phyloP scores from a whole-genome alignment of 2,797 vertebrate species.

The Hylomyscus alleni region DNA sequence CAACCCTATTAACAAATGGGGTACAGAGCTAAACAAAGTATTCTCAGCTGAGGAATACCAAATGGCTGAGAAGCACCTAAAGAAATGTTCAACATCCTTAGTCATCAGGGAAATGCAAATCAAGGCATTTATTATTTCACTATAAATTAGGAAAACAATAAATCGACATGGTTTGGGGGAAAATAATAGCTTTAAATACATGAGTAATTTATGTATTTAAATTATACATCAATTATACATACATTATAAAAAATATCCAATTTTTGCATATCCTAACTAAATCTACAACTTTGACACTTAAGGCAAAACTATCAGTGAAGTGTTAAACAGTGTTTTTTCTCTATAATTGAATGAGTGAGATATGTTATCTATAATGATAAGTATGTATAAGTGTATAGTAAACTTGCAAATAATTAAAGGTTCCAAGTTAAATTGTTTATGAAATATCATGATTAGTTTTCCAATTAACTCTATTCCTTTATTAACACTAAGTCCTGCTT shows the following conservation, averaged over 20 bases:
- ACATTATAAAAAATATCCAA: neutral
- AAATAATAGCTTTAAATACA: constrained; percentile 42
- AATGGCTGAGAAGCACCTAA: too few species aligned
- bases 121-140: neutral
- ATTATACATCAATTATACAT: too few species aligned
- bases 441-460: constrained; percentile 36
- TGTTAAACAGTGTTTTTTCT: neutral
- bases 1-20: too few species aligned
- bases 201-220: too few species aligned
- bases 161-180: neutral
- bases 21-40: too few species aligned
- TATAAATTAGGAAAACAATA: neutral
- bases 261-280: neutral
- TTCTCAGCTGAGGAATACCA: too few species aligned
- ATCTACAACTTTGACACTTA: constrained; percentile 4
- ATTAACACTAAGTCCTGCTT: constrained; percentile 18
- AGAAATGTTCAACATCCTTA: too few species aligned
- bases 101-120: too few species aligned
- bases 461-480: neutral
- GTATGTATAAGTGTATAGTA: neutral
- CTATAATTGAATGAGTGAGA: neutral
- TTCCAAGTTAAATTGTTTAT: constrained; percentile 26
- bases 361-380: neutral
- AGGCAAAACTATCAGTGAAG: neutral
- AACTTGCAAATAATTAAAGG: neutral